Evolutionary conservation across 2,888 invertebrate species (phyloP).

Genomic region (Rhorus exstirpatorius): DNA sequence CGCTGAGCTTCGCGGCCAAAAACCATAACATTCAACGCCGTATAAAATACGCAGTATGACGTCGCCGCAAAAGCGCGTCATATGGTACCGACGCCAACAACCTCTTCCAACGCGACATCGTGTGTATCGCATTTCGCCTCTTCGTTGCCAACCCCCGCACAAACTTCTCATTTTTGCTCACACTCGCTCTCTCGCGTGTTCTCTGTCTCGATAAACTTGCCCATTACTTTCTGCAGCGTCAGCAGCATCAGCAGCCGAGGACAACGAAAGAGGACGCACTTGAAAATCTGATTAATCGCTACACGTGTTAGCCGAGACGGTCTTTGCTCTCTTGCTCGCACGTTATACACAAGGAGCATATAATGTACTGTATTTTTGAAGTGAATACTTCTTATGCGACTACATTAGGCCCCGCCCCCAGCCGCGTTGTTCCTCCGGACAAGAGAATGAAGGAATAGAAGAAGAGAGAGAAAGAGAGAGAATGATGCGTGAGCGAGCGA

Average conservation of each 20-base stretch:
- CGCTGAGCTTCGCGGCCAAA: conserved; percentile 68
- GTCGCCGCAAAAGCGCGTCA: conserved; percentile 79
- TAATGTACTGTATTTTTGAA: too few species aligned
- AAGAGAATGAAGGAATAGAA: too few species aligned
- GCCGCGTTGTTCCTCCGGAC: too few species aligned
- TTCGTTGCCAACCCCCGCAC: conserved; percentile 14
- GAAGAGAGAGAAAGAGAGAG: too few species aligned
- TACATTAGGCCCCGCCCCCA: too few species aligned
- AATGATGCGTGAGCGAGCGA: too few species aligned
- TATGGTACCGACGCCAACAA: conserved; percentile 80
- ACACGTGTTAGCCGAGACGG: conserved; percentile 75
- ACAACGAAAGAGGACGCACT: conserved; percentile 67
- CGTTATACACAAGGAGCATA: conserved; percentile 38
- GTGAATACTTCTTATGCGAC: too few species aligned
- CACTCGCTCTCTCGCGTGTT: conserved; percentile 6
- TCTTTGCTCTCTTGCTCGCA: conserved; percentile 44
- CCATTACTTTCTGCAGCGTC: conserved; percentile 47
- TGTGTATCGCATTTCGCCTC: conserved; percentile 24
- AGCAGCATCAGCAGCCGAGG: background rate
- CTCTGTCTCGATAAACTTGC: conserved; percentile 31
- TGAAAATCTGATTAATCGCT: conserved; percentile 81
- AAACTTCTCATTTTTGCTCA: conserved; percentile 31
- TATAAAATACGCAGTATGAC: conserved; percentile 80
- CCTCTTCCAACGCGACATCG: conserved; percentile 72
- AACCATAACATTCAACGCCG: conserved; percentile 79